phyloP scores from a whole-genome alignment of 2,113 vertebrate species.

The Pterophyllum scalare region DNA sequence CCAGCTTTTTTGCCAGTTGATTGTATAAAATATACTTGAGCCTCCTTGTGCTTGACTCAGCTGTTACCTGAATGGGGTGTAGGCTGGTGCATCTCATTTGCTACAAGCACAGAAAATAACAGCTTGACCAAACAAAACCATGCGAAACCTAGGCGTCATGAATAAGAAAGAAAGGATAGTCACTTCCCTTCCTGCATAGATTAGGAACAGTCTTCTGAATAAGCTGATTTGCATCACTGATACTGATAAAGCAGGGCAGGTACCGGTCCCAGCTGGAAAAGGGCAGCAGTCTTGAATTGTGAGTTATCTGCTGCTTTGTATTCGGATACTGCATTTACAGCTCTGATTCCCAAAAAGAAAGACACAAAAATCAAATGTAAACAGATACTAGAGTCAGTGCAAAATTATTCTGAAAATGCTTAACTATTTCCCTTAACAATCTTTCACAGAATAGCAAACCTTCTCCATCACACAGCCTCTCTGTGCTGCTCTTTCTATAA shows the following conservation, averaged over 20 bases:
- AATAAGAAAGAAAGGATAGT: neutral
- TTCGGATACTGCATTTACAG: neutral
- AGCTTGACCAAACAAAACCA: neutral
- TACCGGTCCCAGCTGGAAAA: neutral
- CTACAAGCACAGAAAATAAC: neutral
- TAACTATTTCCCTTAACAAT: too few species aligned
- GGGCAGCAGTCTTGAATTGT: neutral
- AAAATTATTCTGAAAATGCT: neutral
- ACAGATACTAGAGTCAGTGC: neutral
- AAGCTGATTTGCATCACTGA: conserved; percentile 1
- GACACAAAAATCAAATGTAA: neutral
- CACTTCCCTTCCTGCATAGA: neutral
- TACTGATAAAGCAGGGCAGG: neutral
- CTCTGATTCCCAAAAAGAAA: neutral
- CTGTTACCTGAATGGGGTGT: neutral
- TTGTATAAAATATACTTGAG: neutral
- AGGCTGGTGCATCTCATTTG: neutral
- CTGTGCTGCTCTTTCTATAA: neutral
- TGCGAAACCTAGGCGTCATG: too few species aligned
- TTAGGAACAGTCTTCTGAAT: neutral
- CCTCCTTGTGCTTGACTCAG: neutral
- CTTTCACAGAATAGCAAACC: neutral
- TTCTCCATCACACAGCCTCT: neutral
- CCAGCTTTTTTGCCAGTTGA: neutral
- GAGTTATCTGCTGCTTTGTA: neutral